phyloP scores from a whole-genome alignment of 2,113 vertebrate species.

The Xenopus borealis region DNA sequence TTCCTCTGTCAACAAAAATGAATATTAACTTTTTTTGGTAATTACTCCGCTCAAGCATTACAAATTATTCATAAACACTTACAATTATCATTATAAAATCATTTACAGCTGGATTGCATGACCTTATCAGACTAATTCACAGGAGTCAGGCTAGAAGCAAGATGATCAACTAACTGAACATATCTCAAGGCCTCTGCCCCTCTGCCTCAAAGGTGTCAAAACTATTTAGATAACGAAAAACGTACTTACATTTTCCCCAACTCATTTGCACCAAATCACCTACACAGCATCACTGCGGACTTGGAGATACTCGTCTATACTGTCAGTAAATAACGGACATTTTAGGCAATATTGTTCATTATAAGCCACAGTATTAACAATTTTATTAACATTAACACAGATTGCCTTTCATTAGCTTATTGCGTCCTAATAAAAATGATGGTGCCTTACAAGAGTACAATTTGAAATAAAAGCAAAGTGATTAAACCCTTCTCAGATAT shows the following conservation, averaged over 20 bases:
- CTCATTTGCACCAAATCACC: neutral
- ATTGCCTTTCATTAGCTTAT: slow-evolving; percentile 79
- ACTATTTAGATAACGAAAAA: neutral
- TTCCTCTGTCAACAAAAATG: neutral
- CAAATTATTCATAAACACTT: neutral
- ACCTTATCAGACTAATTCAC: neutral
- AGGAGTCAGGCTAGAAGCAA: neutral
- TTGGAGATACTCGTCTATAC: slow-evolving; percentile 30
- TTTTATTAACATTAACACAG: slow-evolving; percentile 78
- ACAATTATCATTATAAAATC: slow-evolving; percentile 14
- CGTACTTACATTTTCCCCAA: neutral
- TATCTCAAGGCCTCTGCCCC: neutral
- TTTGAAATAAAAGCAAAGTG: slow-evolving; percentile 79
- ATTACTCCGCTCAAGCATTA: neutral
- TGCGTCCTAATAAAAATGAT: slow-evolving; percentile 82
- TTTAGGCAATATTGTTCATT: slow-evolving; percentile 48
- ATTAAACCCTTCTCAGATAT: slow-evolving; percentile 80
- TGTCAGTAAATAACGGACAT: slow-evolving; percentile 58
- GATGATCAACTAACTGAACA: neutral
- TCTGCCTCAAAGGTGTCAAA: neutral
- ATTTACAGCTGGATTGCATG: neutral
- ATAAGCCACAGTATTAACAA: slow-evolving; percentile 74
- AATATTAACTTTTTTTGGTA: neutral
- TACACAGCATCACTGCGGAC: neutral
- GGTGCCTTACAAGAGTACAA: slow-evolving; percentile 77